Base-by-base conservation (phyloP, 1,140 invertebrate genomes). In the Aporrectodea caliginosa region DNA sequence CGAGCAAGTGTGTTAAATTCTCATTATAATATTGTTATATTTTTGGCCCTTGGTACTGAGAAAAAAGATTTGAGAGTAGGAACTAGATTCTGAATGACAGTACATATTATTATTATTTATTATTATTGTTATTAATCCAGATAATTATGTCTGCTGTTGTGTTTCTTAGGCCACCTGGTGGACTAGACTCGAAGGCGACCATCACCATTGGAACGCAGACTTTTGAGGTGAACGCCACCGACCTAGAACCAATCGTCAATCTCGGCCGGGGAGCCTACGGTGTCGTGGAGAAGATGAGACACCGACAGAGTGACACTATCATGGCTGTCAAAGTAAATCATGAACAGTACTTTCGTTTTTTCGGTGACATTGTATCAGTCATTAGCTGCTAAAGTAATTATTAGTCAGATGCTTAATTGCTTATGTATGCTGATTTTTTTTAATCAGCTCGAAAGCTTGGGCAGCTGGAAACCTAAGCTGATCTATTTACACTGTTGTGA, bases 271-370 rank as follows among this genome's bases (percentile, higher is more conserved):
- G 97, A 1, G 97, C 95, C 16, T 98, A 95, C 88, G 97, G 97
- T 12, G 94, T 97, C 88, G 97, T 99, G 16, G 95, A 97, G 2
- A 97, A 97, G 89, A 98, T 98, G 95, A 89, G 91, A 81, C 96
- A 98, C 87, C 93, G 92, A 86, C 92, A 93, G 2, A 97, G 94
- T 83, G 91, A 92, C 32, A 93, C 92, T 83, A 92, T 95, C 34
- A 94, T 98, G 84, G 97, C 97, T 80, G 96, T 98, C 0, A 99
- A 99, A 90, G 94, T 95, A 89, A 88, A 84, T 81, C n/a, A n/a
- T n/a, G n/a, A n/a, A n/a, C n/a, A n/a, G n/a, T n/a, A n/a, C n/a
- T n/a, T n/a, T 73, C 75, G 16, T 16, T 16, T 14, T 14, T 30
- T 30, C 12, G 71, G 14, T 16, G 14, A 73, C 12, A 16, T 14